A percentile compares a stretch with the other conserved stretches of the same genome.
These are phyloP conservation scores for Orthosia gracilis DNA, from an alignment of 2,888 invertebrate genomes.

Conservation along the genomic window DNA sequence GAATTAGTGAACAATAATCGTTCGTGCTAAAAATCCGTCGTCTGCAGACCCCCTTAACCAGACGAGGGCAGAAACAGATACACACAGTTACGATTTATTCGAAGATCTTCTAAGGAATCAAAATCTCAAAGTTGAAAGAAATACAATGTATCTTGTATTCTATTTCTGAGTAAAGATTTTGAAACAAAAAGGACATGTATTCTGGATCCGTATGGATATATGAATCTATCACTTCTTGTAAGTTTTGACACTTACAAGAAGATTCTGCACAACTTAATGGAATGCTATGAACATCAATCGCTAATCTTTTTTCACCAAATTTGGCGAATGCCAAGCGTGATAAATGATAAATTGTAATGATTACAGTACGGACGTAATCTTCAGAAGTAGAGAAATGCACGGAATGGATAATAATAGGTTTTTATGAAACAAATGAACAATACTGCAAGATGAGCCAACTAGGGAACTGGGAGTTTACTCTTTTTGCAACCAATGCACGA, in stretches of 20 bases:
- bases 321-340: background rate
- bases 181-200: slow-evolving; percentile 24
- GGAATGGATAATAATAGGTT: background rate
- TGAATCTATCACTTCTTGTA: too few relatives aligned
- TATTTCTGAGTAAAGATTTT: slow-evolving; percentile 6
- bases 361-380: background rate
- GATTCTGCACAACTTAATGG: background rate
- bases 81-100: slow-evolving; percentile 43
- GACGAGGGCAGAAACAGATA: slow-evolving; percentile 17
- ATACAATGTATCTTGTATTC: slow-evolving; percentile 41
- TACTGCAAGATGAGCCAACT: background rate
- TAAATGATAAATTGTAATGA: background rate
- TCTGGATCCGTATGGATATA: background rate
- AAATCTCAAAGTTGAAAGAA: slow-evolving; percentile 42
- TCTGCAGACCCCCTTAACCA: slow-evolving; percentile 17
- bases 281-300: too few relatives aligned
- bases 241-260: background rate
- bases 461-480: background rate
- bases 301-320: background rate
- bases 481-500: too few relatives aligned
- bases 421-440: background rate
- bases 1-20: slow-evolving; percentile 47
- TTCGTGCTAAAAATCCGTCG: slow-evolving; percentile 39
- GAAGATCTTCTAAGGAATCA: slow-evolving; percentile 34
- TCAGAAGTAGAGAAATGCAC: too few relatives aligned